Conservation (phyloP, 2,888 invertebrate genomes). For the Camponotus fellah region DNA sequence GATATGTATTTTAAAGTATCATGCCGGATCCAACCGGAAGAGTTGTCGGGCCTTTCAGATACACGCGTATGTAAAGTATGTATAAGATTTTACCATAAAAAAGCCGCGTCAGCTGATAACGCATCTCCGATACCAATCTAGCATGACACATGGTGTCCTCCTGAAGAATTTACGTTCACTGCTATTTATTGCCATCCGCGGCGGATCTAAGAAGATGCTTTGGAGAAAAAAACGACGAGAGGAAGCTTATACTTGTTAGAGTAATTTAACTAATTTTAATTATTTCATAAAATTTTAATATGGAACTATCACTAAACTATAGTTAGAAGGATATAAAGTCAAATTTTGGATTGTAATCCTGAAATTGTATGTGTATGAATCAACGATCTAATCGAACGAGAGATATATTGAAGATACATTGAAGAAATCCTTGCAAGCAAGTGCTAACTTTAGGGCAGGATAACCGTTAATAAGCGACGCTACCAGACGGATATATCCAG, state of each 20-base stretch:
- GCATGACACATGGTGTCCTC: constrained; percentile 79
- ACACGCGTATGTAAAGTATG: constrained; percentile 66
- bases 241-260: neutral
- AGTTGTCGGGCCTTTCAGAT: constrained; percentile 60
- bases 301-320: neutral
- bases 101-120: constrained; percentile 74
- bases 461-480: constrained; percentile 28
- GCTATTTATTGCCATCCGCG: constrained; percentile 78
- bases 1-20: constrained; percentile 58
- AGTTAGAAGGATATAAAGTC: neutral
- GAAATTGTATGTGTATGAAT: neutral
- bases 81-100: constrained; percentile 72
- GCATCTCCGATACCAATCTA: constrained; percentile 81
- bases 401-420: neutral
- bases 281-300: neutral
- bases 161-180: constrained; percentile 76
- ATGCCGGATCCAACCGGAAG: constrained; percentile 41
- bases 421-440: neutral
- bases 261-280: neutral
- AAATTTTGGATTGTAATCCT: neutral
- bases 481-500: constrained; percentile 18
- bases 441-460: neutral
- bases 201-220: constrained; percentile 55
- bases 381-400: neutral
- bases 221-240: neutral